Evolutionary conservation across 2,797 vertebrate genomes (phyloP).

Genomic region (Rallus crepitans): DNA sequence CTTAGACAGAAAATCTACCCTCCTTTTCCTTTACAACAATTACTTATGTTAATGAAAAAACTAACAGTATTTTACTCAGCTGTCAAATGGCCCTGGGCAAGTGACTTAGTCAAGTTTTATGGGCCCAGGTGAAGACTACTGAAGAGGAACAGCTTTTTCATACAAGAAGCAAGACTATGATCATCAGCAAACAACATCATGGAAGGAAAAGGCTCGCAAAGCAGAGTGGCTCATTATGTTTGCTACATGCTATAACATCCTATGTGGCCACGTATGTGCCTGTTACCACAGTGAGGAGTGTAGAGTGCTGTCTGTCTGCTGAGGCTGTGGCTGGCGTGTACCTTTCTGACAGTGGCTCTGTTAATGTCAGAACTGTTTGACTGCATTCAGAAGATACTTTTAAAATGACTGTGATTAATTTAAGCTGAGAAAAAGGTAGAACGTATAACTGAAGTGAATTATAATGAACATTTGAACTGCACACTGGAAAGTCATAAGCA

Average conservation of each 20-base stretch:
- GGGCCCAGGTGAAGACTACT: neutral
- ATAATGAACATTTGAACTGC: neutral
- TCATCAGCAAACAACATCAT: neutral
- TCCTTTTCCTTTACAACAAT: neutral
- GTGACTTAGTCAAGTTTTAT: neutral
- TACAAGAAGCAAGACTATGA: neutral
- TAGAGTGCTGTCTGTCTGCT: too few relatives aligned
- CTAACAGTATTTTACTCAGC: neutral
- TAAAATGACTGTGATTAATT: neutral
- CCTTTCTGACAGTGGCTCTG: neutral
- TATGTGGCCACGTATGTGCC: rapidly evolving
- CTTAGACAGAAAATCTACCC: neutral
- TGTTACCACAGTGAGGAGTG: neutral
- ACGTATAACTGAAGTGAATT: neutral
- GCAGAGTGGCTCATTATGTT: neutral
- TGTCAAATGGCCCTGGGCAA: neutral
- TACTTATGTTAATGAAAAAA: neutral
- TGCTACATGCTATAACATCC: rapidly evolving
- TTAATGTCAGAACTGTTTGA: neutral
- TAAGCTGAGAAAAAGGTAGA: neutral
- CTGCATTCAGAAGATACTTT: neutral
- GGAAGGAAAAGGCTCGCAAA: neutral
- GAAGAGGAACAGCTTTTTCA: neutral
- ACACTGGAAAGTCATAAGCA: neutral
- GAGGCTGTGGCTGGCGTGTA: neutral